Evolutionary conservation across 1,140 invertebrate species (phyloP).

Genomic region (Cyphomyrmex costatus): DNA sequence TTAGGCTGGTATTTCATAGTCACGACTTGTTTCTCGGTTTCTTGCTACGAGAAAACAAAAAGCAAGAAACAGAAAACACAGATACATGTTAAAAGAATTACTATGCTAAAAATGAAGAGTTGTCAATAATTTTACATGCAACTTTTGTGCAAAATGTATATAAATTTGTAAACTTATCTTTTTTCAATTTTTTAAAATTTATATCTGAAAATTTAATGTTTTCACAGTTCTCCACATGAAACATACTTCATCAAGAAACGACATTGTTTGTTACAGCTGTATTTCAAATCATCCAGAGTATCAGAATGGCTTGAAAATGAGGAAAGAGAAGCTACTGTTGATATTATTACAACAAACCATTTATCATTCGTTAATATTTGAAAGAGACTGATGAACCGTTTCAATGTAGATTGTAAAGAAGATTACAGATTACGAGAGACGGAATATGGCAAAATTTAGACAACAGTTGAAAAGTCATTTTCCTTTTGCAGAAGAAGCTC

Average conservation of each 20-base stretch:
- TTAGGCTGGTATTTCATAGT: too few relatives aligned
- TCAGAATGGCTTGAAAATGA: slow-evolving; percentile 92
- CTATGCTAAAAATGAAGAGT: background rate
- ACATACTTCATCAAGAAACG: slow-evolving; percentile 7
- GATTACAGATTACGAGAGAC: slow-evolving; percentile 27
- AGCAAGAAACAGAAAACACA: too few relatives aligned
- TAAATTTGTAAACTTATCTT: slow-evolving; percentile 29
- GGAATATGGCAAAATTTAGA: slow-evolving; percentile 57
- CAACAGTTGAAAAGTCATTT: slow-evolving; percentile 60
- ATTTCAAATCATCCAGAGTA: slow-evolving; percentile 98
- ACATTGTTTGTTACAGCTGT: slow-evolving; percentile 90
- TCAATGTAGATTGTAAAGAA: slow-evolving; percentile 60
- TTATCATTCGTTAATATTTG: slow-evolving; percentile 54
- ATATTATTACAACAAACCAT: slow-evolving; percentile 67
- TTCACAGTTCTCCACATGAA: slow-evolving; percentile 6
- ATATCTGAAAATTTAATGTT: slow-evolving; percentile 25
- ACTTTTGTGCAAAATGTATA: background rate
- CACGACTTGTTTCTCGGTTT: too few relatives aligned
- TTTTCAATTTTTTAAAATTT: slow-evolving; percentile 50
- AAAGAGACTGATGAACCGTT: slow-evolving; percentile 62
- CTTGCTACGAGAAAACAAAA: too few relatives aligned
- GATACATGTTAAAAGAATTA: too few relatives aligned
- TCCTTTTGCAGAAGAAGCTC: slow-evolving; percentile 73
- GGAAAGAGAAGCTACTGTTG: slow-evolving; percentile 56
- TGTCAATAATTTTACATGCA: background rate